These are phyloP conservation scores for Terrapene triunguis DNA, from an alignment of 2,113 vertebrate species.

Conservation along the genomic window DNA sequence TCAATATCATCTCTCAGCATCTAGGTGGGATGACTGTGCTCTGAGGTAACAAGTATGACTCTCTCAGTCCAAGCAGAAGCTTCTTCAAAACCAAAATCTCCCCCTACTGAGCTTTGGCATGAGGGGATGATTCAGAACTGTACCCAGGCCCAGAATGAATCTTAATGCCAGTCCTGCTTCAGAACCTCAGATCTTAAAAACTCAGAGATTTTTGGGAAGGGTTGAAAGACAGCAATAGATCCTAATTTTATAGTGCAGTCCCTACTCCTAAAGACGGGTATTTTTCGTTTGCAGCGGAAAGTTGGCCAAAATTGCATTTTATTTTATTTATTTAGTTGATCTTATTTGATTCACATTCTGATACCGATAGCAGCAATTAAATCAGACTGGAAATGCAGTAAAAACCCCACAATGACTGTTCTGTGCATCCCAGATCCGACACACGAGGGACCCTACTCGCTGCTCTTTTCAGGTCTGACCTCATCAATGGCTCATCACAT, in stretches of 20 bases:
- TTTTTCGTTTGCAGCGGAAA: not conserved
- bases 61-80: not conserved
- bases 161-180: not conserved
- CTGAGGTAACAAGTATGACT: not conserved
- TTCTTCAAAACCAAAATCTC: not conserved
- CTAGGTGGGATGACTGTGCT: not conserved
- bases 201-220: not conserved
- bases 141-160: not conserved
- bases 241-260: not conserved
- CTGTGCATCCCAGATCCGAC: not conserved
- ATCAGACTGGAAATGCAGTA: not conserved
- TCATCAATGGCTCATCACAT: not conserved
- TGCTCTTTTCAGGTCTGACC: not conserved
- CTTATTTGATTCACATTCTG: not conserved
- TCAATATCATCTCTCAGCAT: not conserved
- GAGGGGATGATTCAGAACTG: not conserved
- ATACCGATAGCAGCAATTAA: not conserved
- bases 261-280: not conserved
- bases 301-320: not conserved
- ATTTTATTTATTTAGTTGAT: not conserved
- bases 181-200: not conserved
- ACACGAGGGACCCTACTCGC: not conserved
- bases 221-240: not conserved
- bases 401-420: not conserved
- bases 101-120: not conserved